Percentiles rank a stretch among this genome's conserved stretches.
These are phyloP conservation scores for Monoplex corrugatus DNA, from an alignment of 2,888 invertebrate genomes.

Conservation along the genomic window DNA sequence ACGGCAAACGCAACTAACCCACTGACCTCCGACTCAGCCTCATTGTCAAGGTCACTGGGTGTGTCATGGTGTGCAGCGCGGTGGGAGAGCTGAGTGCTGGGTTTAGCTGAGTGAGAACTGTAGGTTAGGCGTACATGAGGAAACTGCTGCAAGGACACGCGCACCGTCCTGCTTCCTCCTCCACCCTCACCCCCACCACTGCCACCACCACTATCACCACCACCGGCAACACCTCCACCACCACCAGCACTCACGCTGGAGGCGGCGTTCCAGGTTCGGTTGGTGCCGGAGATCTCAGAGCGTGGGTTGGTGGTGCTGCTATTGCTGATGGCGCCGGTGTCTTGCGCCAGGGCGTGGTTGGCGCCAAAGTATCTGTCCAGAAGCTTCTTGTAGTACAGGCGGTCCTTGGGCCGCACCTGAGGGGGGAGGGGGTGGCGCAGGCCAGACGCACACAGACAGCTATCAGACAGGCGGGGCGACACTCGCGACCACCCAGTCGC, in stretches of 20 bases:
- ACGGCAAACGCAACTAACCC: not conserved
- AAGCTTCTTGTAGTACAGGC: conserved; percentile 75
- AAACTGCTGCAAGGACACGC: conserved; percentile 20
- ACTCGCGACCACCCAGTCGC: not conserved
- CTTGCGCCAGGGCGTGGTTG: conserved; percentile 70
- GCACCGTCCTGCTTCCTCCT: not conserved
- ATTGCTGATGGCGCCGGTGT: not conserved
- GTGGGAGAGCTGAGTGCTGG: conserved; percentile 53
- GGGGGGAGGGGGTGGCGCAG: conserved; percentile 45
- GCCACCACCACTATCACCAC: conserved; percentile 19
- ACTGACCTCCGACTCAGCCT: conserved; percentile 68
- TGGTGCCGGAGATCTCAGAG: not conserved
- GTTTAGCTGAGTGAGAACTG: conserved; percentile 61
- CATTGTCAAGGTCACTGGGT: conserved; percentile 62
- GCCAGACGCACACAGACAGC: not conserved
- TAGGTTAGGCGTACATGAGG: conserved; percentile 69
- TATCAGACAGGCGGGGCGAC: not conserved
- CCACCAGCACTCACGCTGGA: not conserved
- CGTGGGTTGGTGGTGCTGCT: not conserved
- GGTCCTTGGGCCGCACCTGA: conserved; percentile 73
- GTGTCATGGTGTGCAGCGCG: no score
- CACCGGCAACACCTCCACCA: not conserved
- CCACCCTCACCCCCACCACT: not conserved
- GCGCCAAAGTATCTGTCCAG: conserved; percentile 76
- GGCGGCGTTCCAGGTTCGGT: conserved; percentile 24